Conservation (phyloP, 2,113 vertebrate genomes). For the Typhlomys cinereus region DNA sequence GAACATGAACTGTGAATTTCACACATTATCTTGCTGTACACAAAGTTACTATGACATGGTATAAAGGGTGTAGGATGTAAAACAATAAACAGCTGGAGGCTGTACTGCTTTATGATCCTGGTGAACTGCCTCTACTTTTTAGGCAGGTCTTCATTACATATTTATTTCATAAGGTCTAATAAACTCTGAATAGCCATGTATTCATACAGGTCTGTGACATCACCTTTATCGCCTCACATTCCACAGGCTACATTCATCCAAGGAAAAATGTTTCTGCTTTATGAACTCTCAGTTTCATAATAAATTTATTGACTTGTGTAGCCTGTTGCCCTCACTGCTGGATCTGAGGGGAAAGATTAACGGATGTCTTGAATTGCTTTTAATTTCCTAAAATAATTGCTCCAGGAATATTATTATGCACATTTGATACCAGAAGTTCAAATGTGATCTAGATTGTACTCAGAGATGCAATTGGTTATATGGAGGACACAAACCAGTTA, state of each 20-base stretch:
- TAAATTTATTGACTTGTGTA: not conserved
- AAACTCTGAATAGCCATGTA: not conserved
- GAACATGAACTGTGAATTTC: not conserved
- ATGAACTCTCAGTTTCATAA: not conserved
- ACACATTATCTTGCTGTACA: not conserved
- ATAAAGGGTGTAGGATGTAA: not conserved
- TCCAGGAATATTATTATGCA: not conserved
- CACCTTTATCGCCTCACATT: not conserved
- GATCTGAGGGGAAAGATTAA: not conserved
- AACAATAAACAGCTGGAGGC: not conserved
- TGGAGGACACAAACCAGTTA: not conserved
- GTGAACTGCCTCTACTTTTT: not conserved
- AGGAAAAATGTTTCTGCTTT: not conserved
- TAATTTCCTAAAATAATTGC: constrained; percentile 34
- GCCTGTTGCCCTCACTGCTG: not conserved
- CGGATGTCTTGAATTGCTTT: not conserved
- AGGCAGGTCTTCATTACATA: not conserved
- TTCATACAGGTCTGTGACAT: fast-evolving
- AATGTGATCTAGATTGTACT: constrained; percentile 18
- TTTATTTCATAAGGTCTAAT: not conserved
- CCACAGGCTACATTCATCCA: not conserved
- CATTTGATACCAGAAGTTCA: not conserved
- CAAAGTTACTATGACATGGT: not conserved
- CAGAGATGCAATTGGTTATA: not conserved
- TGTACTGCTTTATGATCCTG: not conserved